phyloP scores from a whole-genome alignment of 2,797 vertebrate species.

The Podarcis siculus region DNA sequence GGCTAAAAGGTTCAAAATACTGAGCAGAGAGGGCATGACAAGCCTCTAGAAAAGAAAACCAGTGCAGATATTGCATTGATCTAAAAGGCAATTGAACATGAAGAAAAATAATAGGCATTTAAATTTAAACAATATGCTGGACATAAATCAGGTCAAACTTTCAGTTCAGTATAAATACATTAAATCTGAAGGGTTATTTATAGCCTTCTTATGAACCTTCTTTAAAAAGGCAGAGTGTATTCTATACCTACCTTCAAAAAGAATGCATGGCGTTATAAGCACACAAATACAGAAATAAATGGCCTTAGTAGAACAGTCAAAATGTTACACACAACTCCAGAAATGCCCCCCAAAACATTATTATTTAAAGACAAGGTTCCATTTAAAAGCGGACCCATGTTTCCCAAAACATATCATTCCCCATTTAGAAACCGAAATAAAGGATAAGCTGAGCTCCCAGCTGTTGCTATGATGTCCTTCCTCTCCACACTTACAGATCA shows the following conservation, averaged over 20 bases:
- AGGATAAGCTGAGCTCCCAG: not conserved
- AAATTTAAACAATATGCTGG: constrained; percentile 39
- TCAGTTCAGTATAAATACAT: constrained; percentile 38
- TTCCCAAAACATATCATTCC: not conserved
- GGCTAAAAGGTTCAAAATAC: constrained; percentile 65
- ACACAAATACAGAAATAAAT: constrained; percentile 19
- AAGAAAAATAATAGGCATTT: constrained; percentile 41
- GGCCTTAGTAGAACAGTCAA: not conserved
- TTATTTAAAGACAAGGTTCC: not conserved
- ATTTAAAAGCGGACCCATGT: not conserved
- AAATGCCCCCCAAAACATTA: not conserved
- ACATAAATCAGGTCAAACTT: constrained; percentile 58
- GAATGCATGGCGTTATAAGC: not conserved
- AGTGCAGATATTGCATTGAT: constrained; percentile 50
- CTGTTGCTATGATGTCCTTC: not conserved
- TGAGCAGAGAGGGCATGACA: constrained; percentile 56
- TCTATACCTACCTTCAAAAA: constrained; percentile 17
- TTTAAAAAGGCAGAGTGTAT: not conserved
- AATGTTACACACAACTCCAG: not conserved
- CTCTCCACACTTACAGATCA: not conserved
- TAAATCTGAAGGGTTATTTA: constrained; percentile 34
- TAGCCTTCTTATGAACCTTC: constrained; percentile 6
- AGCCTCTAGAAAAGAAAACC: constrained; percentile 52
- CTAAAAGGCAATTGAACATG: constrained; percentile 36
- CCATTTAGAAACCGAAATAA: not conserved